Percentiles rank a stretch among this genome's conserved stretches.
Evolutionary conservation across 1,140 invertebrate species (phyloP).

Genomic region (Octopus bimaculoides): DNA sequence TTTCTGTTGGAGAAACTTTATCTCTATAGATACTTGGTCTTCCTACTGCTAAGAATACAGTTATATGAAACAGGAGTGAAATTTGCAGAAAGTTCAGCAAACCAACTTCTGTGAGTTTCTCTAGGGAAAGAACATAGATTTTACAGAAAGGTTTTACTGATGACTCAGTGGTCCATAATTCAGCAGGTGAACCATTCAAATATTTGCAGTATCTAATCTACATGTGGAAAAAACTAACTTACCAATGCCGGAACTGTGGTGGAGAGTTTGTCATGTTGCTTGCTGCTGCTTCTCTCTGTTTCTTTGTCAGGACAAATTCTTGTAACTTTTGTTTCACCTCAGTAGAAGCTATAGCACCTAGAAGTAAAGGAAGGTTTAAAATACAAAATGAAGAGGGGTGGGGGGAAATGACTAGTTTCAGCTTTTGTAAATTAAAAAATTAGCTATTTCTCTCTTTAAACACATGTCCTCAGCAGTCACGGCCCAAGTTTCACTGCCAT

Average conservation of each 20-base stretch:
- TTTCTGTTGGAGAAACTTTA: no score
- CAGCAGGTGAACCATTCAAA: constrained; percentile 15
- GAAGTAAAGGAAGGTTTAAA: constrained; percentile 13
- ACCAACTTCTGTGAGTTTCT: no score
- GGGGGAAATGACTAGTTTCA: background rate
- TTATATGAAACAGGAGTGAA: no score
- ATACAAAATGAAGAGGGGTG: background rate
- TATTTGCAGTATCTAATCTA: no score
- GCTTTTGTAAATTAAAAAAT: background rate
- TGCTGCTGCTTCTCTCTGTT: constrained; percentile 70
- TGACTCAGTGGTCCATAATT: background rate
- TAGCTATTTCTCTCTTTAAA: background rate
- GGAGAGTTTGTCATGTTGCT: constrained; percentile 59
- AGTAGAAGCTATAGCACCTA: constrained; percentile 81
- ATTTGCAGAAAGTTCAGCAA: no score
- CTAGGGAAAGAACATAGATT: no score
- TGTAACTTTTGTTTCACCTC: constrained; percentile 93
- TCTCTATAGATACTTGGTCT: no score
- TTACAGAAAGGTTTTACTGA: background rate
- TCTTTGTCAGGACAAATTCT: constrained; percentile 87
- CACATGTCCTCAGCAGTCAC: background rate
- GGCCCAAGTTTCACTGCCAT: no score
- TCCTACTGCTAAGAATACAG: no score
- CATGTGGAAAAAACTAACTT: constrained; percentile 51
- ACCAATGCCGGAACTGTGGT: constrained; percentile 77